phyloP scores from a whole-genome alignment of 2,113 vertebrate species.

The Myotis lucifugus region DNA sequence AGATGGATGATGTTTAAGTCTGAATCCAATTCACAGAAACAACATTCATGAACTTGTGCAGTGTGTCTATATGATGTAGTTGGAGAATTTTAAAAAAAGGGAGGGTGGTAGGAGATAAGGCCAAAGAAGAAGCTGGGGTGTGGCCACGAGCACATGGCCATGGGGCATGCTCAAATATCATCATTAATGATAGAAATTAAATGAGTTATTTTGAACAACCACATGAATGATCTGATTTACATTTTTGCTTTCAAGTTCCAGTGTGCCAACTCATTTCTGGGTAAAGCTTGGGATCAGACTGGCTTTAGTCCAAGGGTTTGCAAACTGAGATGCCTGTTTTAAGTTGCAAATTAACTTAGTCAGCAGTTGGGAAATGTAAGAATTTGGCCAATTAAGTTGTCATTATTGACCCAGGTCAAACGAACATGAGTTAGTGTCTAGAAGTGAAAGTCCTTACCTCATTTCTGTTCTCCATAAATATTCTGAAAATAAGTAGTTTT shows the following conservation, averaged over 20 bases:
- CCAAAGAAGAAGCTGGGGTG: neutral
- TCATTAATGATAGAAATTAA: neutral
- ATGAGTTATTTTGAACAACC: neutral
- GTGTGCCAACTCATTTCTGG: neutral
- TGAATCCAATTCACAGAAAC: neutral
- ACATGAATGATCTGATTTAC: neutral
- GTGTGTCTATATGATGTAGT: neutral
- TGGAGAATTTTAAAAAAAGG: neutral
- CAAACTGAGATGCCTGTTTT: conserved; percentile 20
- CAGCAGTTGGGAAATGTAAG: conserved; percentile 48
- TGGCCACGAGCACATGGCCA: neutral
- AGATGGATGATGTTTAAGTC: neutral
- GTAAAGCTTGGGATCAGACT: neutral
- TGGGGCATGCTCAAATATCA: neutral
- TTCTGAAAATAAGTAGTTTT: conserved; percentile 60
- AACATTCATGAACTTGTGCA: neutral
- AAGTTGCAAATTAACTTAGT: conserved; percentile 56
- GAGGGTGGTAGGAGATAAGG: neutral
- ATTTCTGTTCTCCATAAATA: conserved; percentile 68
- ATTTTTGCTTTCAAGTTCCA: neutral
- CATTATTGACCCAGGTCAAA: conserved; percentile 58
- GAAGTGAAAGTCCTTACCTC: conserved; percentile 59
- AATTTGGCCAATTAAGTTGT: conserved; percentile 50
- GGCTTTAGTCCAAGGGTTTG: neutral
- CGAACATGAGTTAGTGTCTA: conserved; percentile 45